Evolutionary conservation across 2,888 invertebrate species (phyloP).

Genomic region (Rosalia funebris): DNA sequence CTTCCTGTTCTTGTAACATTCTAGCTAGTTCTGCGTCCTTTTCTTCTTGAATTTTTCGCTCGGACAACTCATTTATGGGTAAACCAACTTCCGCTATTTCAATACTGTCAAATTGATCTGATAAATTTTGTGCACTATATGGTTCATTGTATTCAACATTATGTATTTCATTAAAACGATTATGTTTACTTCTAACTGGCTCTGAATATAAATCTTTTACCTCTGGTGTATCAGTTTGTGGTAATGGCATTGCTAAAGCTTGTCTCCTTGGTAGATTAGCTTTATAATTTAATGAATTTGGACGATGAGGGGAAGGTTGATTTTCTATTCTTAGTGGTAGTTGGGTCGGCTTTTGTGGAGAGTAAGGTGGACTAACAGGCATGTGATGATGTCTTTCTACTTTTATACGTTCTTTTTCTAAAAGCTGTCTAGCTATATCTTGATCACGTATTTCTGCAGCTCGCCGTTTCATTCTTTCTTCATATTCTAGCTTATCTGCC

Average conservation of each 20-base stretch:
- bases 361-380: conserved; percentile 32
- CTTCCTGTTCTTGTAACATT: conserved; percentile 80
- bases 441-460: conserved; percentile 68
- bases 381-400: conserved; percentile 41
- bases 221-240: conserved; percentile 40
- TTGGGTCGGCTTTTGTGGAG: conserved; percentile 49
- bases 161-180: conserved; percentile 34
- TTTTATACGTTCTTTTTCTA: conserved; percentile 60
- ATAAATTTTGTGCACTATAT: conserved; percentile 47
- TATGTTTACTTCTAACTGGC: conserved; percentile 43
- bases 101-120: conserved; percentile 57
- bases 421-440: conserved; percentile 66
- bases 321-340: conserved; percentile 43
- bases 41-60: conserved; percentile 74
- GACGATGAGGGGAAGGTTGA: conserved; percentile 53
- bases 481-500: conserved; percentile 72
- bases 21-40: conserved; percentile 81
- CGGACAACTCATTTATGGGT: conserved; percentile 67
- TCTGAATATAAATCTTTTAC: conserved; percentile 50
- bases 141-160: conserved; percentile 59
- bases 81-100: conserved; percentile 64
- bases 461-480: conserved; percentile 67
- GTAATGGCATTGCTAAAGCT: conserved; percentile 60
- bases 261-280: conserved; percentile 57
- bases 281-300: conserved; percentile 52